phyloP scores from a whole-genome alignment of 1,140 invertebrate genomes.

The Musca vetustissima region DNA sequence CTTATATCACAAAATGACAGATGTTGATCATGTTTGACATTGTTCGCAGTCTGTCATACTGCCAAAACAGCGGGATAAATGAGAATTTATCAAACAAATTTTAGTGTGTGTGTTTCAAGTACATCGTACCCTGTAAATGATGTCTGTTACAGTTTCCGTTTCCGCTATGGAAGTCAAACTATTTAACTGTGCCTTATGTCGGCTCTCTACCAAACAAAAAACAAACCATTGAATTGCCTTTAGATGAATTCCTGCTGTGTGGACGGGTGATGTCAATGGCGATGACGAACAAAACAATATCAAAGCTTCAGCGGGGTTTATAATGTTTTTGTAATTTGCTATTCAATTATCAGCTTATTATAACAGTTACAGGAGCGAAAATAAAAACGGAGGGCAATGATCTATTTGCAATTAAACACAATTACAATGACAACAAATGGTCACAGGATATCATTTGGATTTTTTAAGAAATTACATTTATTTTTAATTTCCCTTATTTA shows the following conservation, averaged over 20 bases:
- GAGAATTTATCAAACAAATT: not conserved
- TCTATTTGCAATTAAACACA: no score
- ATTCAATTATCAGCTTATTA: constrained; percentile 12
- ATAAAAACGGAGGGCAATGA: no score
- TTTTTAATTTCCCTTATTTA: not conserved
- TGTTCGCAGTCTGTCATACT: not conserved
- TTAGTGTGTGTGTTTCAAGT: not conserved
- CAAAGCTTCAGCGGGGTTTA: not conserved
- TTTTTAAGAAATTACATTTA: not conserved
- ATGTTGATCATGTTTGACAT: constrained; percentile 6
- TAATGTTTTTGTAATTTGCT: not conserved
- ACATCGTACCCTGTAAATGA: not conserved
- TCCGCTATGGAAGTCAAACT: constrained; percentile 2
- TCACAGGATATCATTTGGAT: not conserved
- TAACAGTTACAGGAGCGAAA: not conserved
- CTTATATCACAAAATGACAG: not conserved
- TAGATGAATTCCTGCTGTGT: not conserved
- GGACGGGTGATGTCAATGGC: not conserved
- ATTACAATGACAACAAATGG: not conserved
- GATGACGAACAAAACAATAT: not conserved
- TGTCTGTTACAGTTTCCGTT: constrained; percentile 18
- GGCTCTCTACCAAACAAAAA: no score
- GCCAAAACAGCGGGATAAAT: constrained; percentile 15
- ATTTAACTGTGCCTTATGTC: not conserved
- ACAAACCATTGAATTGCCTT: not conserved